Base-by-base conservation (phyloP, 37 sponge, comb jelly and placozoan species). In the Ephydatia muelleri region DNA sequence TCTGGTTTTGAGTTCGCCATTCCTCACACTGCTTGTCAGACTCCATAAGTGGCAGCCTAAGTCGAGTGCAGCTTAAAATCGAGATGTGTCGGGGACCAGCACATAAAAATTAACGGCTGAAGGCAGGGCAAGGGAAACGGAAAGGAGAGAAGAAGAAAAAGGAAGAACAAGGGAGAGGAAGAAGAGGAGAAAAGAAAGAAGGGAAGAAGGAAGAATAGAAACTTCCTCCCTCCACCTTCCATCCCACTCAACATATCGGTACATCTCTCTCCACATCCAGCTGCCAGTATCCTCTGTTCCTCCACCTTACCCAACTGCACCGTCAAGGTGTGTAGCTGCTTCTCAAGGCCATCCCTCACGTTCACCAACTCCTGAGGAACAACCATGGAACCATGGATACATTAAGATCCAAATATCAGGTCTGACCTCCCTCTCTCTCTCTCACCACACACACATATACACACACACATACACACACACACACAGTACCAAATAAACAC, bases 231-330 rank as follows among this genome's bases (percentile, higher is more conserved):
- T 57, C 57, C n/a, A n/a, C n/a, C n/a, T n/a, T n/a, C n/a, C n/a
- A n/a, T n/a, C n/a, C n/a, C n/a, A n/a, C n/a, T n/a, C n/a, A n/a
- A n/a, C n/a, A n/a, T n/a, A n/a, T n/a, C n/a, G n/a, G n/a, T n/a
- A n/a, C n/a, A n/a, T n/a, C n/a, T n/a, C n/a, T n/a, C n/a, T n/a
- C n/a, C n/a, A n/a, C n/a, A n/a, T n/a, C n/a, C 28, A 22, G 77
- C 32, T 8, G 73, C 67, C 25, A 65, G 34, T 2, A 84, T 19
- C 76, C 74, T 79, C 65, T 72, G 65, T 35, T 84, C 75, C 68
- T 89, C 89, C 39, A 80, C 81, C 23, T 80, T 47, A 34, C 74
- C 80, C 57, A 89, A 75, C 33, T 84, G 78, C 11, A 40, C 16
- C 0, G 89, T 84, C 69, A 89, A 35, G 2, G 65, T 72, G 33